These are phyloP conservation scores for Ptychodera flava DNA, from an alignment of 35 echinoderm and acorn worm genomes.

Conservation along the genomic window DNA sequence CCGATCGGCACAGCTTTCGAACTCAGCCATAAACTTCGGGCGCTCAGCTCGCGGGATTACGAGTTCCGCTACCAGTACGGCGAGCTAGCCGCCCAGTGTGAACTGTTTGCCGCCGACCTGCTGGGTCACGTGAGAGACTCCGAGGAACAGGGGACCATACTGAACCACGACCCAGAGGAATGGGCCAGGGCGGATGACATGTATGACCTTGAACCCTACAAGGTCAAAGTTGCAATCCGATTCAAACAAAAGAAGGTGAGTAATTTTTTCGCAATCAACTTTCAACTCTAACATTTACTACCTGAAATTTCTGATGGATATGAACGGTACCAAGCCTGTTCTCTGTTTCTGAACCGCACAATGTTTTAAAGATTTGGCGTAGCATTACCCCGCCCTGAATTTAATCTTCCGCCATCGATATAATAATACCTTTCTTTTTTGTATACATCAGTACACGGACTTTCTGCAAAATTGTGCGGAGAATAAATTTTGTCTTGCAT, in stretches of 20 bases:
- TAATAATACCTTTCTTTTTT: no score
- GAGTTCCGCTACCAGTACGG: constrained; percentile 84
- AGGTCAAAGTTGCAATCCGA: constrained; percentile 86
- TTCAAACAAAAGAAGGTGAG: constrained; percentile 98
- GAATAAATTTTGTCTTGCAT: no score
- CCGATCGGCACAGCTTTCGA: constrained; percentile 97
- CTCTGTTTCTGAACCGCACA: no score
- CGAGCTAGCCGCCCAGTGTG: constrained; percentile 75
- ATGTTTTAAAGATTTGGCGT: no score
- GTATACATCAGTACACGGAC: no score
- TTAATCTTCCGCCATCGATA: no score
- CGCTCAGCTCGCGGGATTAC: constrained; percentile 68
- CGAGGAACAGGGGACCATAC: constrained; percentile 86
- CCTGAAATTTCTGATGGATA: no score
- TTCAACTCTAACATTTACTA: no score
- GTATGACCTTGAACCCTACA: constrained; percentile 49
- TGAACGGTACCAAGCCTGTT: no score
- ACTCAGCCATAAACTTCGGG: constrained; percentile 67
- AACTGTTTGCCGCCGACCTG: constrained; percentile 95
- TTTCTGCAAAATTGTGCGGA: no score
- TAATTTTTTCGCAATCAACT: not conserved
- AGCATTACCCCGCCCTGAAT: no score
- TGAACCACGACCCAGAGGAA: constrained; percentile 87
- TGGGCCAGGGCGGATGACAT: constrained; percentile 55
- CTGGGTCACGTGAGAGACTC: constrained; percentile 92